These are phyloP conservation scores for Oreochromis tanganicae DNA, from an alignment of 2,113 vertebrate genomes.

Conservation along the genomic window DNA sequence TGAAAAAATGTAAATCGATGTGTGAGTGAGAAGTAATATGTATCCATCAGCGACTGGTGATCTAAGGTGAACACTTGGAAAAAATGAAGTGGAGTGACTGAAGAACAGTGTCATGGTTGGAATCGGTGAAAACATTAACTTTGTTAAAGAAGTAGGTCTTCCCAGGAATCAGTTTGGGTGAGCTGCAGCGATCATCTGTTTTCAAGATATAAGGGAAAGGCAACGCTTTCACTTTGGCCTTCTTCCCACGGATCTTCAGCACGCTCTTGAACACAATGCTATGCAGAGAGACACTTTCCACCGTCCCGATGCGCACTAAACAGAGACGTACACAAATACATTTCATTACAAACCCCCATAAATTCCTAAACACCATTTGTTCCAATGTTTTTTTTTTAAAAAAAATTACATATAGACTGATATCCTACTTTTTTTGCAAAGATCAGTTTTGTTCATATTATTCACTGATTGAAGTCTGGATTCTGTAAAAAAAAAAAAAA, in stretches of 20 bases:
- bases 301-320: neutral
- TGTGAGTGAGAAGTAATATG: neutral
- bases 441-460: neutral
- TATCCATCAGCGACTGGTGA: neutral
- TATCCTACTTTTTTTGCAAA: neutral
- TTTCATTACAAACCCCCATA: neutral
- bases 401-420: neutral
- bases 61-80: neutral
- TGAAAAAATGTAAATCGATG: neutral
- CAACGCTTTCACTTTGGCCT: neutral
- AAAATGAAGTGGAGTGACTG: neutral
- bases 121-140: neutral
- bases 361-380: neutral
- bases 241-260: neutral
- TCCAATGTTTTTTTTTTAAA: neutral
- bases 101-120: neutral
- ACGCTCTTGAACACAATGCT: neutral
- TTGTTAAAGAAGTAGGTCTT: neutral
- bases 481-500: neutral
- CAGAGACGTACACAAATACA: neutral
- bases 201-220: neutral
- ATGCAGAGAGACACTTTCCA: neutral
- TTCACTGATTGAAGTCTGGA: neutral
- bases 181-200: neutral
- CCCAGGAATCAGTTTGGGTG: neutral